Conservation (phyloP, 2,888 invertebrate species). For the Tinea semifulvella region DNA sequence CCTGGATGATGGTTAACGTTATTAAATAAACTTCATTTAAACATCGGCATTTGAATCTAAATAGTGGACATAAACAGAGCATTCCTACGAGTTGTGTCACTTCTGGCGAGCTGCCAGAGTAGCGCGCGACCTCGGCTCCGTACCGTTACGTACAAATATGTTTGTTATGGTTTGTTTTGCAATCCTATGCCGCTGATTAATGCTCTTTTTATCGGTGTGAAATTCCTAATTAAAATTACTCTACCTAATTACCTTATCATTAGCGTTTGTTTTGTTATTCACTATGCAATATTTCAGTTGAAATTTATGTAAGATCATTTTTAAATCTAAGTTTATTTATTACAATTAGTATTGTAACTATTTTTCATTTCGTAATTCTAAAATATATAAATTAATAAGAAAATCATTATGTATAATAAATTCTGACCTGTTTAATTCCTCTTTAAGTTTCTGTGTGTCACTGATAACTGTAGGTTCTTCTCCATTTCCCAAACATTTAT, state of each 20-base stretch:
- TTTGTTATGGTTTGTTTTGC: slow-evolving; percentile 12
- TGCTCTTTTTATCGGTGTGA: too few species aligned
- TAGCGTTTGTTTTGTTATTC: too few species aligned
- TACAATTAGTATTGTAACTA: too few species aligned
- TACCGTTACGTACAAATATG: slow-evolving; percentile 3
- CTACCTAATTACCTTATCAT: too few species aligned
- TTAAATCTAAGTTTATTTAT: too few species aligned
- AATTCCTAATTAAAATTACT: too few species aligned
- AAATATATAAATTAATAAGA: too few species aligned
- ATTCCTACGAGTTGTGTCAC: slow-evolving; percentile 53
- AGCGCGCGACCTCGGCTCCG: slow-evolving; percentile 8
- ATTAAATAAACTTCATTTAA: not conserved
- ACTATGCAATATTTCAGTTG: too few species aligned
- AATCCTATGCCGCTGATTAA: not conserved
- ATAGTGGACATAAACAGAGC: slow-evolving; percentile 43
- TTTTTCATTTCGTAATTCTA: too few species aligned
- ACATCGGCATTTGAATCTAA: slow-evolving; percentile 2
- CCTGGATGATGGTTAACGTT: too few species aligned
- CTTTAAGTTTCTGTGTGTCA: slow-evolving; percentile 38
- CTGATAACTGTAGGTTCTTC: slow-evolving; percentile 47
- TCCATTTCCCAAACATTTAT: slow-evolving; percentile 45
- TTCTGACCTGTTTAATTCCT: slow-evolving; percentile 52
- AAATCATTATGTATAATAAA: too few species aligned
- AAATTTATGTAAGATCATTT: too few species aligned
- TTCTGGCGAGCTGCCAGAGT: slow-evolving; percentile 40